Evolutionary conservation across 2,888 invertebrate genomes (phyloP).

Genomic region (Oscheius sp.): DNA sequence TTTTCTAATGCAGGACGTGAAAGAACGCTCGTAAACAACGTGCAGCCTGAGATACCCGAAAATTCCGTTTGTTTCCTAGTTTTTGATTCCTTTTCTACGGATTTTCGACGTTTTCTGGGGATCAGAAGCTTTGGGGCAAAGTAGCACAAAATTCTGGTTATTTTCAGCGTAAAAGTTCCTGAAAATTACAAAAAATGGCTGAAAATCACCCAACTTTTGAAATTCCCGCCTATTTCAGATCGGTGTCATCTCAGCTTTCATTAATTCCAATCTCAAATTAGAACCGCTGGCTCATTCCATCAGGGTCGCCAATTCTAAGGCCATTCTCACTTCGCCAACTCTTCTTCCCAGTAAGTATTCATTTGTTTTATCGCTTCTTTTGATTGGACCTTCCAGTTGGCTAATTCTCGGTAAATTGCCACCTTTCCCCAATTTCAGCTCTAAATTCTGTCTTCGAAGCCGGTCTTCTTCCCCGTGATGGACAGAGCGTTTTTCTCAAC

Average conservation of each 20-base stretch:
- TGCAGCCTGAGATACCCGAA: too few relatives aligned
- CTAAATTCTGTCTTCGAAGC: constrained; percentile 56
- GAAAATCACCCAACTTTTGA: background rate
- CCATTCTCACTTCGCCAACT: constrained; percentile 79
- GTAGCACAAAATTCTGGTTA: too few relatives aligned
- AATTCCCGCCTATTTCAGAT: constrained; percentile 43
- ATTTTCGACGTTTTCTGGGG: too few relatives aligned
- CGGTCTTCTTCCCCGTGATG: constrained; percentile 50
- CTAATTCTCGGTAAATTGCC: background rate
- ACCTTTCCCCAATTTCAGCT: constrained; percentile 57
- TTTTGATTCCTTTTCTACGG: too few relatives aligned
- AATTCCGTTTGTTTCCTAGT: too few relatives aligned
- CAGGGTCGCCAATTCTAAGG: constrained; percentile 85
- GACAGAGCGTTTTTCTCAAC: constrained; percentile 39
- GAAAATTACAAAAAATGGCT: background rate
- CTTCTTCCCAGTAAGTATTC: constrained; percentile 62
- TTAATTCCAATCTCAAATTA: constrained; percentile 91
- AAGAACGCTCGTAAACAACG: too few relatives aligned
- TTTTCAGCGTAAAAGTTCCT: background rate
- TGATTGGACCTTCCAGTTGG: too few relatives aligned
- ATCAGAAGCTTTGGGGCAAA: too few relatives aligned
- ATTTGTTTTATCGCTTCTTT: too few relatives aligned
- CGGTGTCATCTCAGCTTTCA: constrained; percentile 81
- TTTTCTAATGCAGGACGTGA: too few relatives aligned
- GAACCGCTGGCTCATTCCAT: constrained; percentile 88